These are phyloP conservation scores for Phoxinus dragarum DNA, from an alignment of 2,797 vertebrate species.

Conservation along the genomic window DNA sequence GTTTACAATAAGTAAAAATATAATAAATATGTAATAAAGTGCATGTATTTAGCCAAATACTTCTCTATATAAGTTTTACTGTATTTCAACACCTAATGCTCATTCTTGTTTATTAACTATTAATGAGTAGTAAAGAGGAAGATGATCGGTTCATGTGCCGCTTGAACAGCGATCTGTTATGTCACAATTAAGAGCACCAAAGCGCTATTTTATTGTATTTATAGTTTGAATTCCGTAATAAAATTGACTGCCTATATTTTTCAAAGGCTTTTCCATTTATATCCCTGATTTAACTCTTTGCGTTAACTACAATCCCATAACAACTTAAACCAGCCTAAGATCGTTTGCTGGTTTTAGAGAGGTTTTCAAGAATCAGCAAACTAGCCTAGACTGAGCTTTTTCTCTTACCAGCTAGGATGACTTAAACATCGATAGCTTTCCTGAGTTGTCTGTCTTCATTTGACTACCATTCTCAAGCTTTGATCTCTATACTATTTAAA, in stretches of 20 bases:
- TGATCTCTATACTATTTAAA: background rate
- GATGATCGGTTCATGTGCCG: no score
- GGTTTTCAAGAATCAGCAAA: background rate
- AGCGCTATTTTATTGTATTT: no score
- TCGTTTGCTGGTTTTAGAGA: background rate
- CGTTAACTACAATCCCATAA: background rate
- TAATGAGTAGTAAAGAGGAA: no score
- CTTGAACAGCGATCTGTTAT: no score
- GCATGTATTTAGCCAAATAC: no score
- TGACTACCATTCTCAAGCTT: background rate
- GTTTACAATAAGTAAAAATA: no score
- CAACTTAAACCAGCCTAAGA: background rate
- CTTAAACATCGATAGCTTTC: background rate
- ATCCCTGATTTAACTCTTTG: background rate
- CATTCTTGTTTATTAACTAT: no score
- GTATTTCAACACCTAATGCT: no score
- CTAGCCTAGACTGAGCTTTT: background rate
- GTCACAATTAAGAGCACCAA: no score
- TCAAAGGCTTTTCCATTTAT: background rate
- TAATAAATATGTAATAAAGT: no score
- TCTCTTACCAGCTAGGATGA: background rate
- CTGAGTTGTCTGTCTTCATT: background rate
- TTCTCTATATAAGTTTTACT: no score
- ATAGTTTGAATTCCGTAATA: no score
- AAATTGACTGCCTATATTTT: background rate